A percentile compares a stretch with the other conserved stretches of the same genome.
Conservation (phyloP, 2,797 vertebrate genomes). For the Lagocephalus sceleratus region DNA sequence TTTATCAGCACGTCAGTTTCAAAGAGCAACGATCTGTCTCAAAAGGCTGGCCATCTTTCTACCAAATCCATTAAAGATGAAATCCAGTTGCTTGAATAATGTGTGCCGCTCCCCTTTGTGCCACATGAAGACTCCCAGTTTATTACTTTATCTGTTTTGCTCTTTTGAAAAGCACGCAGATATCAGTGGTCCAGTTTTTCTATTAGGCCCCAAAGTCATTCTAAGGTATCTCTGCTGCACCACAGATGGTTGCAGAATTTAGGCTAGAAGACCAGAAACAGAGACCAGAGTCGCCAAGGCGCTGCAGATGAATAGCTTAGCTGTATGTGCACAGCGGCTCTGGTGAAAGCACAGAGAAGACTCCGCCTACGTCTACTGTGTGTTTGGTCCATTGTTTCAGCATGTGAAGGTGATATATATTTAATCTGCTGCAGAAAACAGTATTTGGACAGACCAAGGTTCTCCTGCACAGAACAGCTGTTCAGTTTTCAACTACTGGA, state of each 20-base stretch:
- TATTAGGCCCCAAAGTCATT: conserved; percentile 9
- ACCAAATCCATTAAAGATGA: conserved; percentile 39
- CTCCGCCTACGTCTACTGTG: no score
- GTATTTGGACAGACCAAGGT: no score
- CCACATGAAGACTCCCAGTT: conserved; percentile 32
- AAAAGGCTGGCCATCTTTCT: conserved; percentile 10
- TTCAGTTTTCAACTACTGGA: neutral
- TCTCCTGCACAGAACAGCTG: no score
- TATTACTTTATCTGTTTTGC: conserved; percentile 38
- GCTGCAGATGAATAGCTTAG: no score
- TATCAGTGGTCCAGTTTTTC: conserved; percentile 16
- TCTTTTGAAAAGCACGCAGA: conserved; percentile 18
- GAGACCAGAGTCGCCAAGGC: no score
- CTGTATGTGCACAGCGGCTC: no score
- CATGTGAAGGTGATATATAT: no score
- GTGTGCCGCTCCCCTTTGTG: conserved; percentile 32
- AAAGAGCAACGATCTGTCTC: conserved; percentile 11
- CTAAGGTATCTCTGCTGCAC: no score
- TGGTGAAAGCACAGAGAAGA: no score
- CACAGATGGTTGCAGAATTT: neutral
- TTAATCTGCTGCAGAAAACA: no score
- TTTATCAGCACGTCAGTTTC: neutral
- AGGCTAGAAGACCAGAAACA: neutral
- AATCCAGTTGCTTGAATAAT: conserved; percentile 38
- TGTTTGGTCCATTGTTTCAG: no score